Conservation (phyloP, 2,113 vertebrate genomes). For the Malurus melanocephalus region DNA sequence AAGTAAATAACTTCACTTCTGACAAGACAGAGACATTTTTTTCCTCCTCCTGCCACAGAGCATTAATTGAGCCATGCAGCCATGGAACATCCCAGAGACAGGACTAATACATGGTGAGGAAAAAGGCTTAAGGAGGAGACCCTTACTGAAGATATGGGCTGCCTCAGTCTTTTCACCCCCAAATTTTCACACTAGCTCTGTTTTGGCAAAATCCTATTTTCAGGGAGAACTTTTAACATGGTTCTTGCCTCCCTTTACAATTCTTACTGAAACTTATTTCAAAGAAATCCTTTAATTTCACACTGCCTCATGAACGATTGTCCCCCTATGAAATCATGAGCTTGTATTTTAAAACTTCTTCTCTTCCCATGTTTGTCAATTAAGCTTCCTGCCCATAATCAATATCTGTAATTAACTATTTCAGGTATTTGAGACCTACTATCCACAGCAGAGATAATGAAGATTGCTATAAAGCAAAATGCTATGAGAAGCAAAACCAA, state of each 20-base stretch:
- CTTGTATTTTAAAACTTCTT: not conserved
- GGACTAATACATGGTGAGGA: constrained; percentile 29
- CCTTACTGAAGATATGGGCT: not conserved
- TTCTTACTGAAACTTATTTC: not conserved
- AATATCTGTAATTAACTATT: not conserved
- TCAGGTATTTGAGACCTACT: not conserved
- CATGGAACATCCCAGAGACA: constrained; percentile 55
- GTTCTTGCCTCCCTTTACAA: not conserved
- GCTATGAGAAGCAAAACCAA: not conserved
- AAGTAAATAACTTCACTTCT: constrained; percentile 82
- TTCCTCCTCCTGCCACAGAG: constrained; percentile 70
- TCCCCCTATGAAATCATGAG: not conserved
- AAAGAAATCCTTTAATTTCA: not conserved
- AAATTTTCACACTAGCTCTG: not conserved
- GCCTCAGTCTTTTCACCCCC: not conserved
- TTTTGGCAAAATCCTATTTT: not conserved
- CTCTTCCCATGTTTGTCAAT: not conserved
- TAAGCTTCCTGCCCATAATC: not conserved
- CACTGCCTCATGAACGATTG: accelerated
- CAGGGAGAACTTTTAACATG: not conserved
- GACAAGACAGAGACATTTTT: constrained; percentile 74
- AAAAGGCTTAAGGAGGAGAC: not conserved
- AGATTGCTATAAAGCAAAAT: not conserved
- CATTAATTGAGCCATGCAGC: constrained; percentile 78
- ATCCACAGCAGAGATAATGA: not conserved